phyloP scores from a whole-genome alignment of 2,113 vertebrate genomes.

The Pitta sordida region DNA sequence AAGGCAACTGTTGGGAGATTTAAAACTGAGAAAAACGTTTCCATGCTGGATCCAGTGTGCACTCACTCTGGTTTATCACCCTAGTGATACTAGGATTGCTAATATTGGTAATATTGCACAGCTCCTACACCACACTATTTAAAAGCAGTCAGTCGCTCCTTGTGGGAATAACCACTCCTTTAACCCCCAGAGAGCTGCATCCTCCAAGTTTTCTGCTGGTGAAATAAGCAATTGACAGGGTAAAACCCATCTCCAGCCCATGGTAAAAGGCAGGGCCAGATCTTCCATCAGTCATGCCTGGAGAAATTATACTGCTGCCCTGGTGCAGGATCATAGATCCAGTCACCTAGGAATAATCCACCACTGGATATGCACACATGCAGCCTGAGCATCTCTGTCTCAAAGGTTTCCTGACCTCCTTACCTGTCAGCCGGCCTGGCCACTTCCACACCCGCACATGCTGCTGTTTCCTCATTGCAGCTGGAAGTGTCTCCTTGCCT shows the following conservation, averaged over 20 bases:
- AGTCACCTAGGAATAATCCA: neutral
- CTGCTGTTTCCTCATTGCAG: conserved; percentile 25
- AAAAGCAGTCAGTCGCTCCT: neutral
- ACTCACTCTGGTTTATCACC: neutral
- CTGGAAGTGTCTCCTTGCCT: neutral
- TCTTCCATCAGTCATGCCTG: neutral
- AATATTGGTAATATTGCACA: neutral
- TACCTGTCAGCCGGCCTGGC: neutral
- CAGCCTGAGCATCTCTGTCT: neutral
- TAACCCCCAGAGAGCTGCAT: neutral
- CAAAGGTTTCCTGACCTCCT: neutral
- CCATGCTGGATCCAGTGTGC: neutral
- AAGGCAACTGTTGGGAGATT: neutral
- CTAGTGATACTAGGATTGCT: neutral
- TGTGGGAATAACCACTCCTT: neutral
- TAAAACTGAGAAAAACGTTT: neutral
- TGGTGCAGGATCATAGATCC: neutral
- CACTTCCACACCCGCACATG: neutral
- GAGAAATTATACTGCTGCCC: neutral
- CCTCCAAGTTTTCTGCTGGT: neutral
- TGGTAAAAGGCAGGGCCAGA: neutral
- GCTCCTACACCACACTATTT: neutral
- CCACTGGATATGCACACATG: neutral
- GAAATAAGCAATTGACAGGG: neutral
- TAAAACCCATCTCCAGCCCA: neutral